phyloP scores from a whole-genome alignment of 2,113 vertebrate genomes.

The Pterocles burchelli region DNA sequence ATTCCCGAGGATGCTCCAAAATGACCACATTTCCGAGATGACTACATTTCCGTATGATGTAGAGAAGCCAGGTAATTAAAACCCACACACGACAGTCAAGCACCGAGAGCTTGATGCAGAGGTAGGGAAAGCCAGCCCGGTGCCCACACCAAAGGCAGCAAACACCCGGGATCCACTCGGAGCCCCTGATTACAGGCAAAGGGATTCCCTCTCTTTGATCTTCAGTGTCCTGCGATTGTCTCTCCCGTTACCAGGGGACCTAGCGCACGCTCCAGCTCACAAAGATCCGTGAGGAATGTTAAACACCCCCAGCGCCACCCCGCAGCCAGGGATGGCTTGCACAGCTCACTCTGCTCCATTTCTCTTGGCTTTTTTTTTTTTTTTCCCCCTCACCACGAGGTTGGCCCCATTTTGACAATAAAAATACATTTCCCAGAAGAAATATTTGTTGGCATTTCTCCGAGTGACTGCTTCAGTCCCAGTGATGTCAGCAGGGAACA shows the following conservation, averaged over 20 bases:
- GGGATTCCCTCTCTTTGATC: slow-evolving; percentile 70
- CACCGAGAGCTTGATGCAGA: not conserved
- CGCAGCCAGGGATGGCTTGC: slow-evolving; percentile 4
- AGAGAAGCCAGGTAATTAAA: slow-evolving; percentile 58
- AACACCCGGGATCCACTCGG: slow-evolving; percentile 29
- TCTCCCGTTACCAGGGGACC: slow-evolving; percentile 54
- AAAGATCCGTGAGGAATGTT: slow-evolving; percentile 50
- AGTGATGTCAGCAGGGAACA: slow-evolving; percentile 2
- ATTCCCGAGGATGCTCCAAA: slow-evolving; percentile 1
- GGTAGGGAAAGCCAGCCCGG: not conserved
- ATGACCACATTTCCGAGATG: slow-evolving; percentile 1
- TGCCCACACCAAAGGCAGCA: not conserved
- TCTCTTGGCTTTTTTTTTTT: not conserved
- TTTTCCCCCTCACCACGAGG: fast-evolving
- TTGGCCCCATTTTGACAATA: slow-evolving; percentile 44
- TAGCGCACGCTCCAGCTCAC: slow-evolving; percentile 58
- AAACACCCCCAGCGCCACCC: slow-evolving; percentile 33
- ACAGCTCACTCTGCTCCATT: slow-evolving; percentile 63
- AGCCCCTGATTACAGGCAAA: slow-evolving; percentile 30
- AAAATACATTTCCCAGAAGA: slow-evolving; percentile 57
- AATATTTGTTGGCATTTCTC: slow-evolving; percentile 41
- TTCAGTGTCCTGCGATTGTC: slow-evolving; percentile 52
- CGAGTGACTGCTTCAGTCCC: not conserved
- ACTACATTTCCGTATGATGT: not conserved
- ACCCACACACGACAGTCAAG: not conserved